phyloP scores from a whole-genome alignment of 1,140 invertebrate genomes.

The Lepidotrigona ventralis region DNA sequence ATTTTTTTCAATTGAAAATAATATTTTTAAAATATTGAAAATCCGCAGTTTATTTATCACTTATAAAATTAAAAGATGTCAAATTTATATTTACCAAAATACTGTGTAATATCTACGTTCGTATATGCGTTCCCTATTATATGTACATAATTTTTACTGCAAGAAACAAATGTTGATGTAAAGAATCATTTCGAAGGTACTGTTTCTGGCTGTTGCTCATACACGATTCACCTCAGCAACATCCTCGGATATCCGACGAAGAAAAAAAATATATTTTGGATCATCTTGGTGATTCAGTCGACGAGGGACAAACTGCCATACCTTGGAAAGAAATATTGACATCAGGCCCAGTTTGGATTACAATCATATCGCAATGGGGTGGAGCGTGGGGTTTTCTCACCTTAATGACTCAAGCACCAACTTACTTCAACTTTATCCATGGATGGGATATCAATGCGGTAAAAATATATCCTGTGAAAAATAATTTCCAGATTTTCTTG shows the following conservation, averaged over 20 bases:
- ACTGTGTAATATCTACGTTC: background rate
- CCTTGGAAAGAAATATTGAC: slow-evolving; percentile 89
- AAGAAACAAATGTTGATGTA: background rate
- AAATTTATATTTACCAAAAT: too few species aligned
- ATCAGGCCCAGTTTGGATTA: slow-evolving; percentile 89
- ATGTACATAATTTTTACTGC: background rate
- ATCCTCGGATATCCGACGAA: slow-evolving; percentile 86
- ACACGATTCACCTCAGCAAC: slow-evolving; percentile 85
- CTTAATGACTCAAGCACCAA: slow-evolving; percentile 90
- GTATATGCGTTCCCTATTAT: background rate
- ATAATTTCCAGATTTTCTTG: too few species aligned
- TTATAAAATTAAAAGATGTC: too few species aligned
- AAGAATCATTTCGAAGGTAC: slow-evolving; percentile 64
- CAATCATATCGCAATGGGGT: slow-evolving; percentile 88
- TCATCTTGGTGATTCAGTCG: slow-evolving; percentile 80
- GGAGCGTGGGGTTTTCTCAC: slow-evolving; percentile 93
- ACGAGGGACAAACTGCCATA: slow-evolving; percentile 78
- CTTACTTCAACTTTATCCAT: slow-evolving; percentile 91
- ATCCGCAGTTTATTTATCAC: too few species aligned
- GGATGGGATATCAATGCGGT: slow-evolving; percentile 90
- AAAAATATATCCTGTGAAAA: background rate
- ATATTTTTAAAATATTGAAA: too few species aligned
- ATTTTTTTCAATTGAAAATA: background rate
- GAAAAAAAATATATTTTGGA: slow-evolving; percentile 85
- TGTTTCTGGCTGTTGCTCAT: slow-evolving; percentile 83